These are phyloP conservation scores for Tachina fera DNA, from an alignment of 2,888 invertebrate species.

Conservation along the genomic window DNA sequence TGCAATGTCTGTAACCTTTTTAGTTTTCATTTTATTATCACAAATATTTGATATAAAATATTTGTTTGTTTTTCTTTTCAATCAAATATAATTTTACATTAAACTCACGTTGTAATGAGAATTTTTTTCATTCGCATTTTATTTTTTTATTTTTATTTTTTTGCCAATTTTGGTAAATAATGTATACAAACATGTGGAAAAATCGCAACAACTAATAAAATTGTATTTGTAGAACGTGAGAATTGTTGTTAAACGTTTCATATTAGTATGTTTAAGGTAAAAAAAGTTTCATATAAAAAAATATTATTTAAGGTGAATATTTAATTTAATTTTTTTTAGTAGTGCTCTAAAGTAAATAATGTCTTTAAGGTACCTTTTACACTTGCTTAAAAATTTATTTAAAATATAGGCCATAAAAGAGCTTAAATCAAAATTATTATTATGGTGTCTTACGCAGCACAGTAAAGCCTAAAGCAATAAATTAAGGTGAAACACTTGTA, in stretches of 20 bases:
- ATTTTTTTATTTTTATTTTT: no score
- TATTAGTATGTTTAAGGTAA: constrained; percentile 4
- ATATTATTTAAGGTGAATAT: no score
- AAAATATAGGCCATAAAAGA: no score
- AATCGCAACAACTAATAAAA: constrained; percentile 42
- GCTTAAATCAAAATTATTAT: no score
- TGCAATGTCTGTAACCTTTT: constrained; percentile 53
- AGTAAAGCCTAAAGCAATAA: no score
- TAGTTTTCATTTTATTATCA: constrained; percentile 45
- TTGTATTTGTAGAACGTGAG: constrained; percentile 65
- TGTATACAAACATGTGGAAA: not conserved
- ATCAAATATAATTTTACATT: constrained; percentile 8
- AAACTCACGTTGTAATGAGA: constrained; percentile 50
- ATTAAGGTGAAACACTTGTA: no score
- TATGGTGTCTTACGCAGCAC: no score
- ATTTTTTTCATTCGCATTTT: constrained; percentile 33
- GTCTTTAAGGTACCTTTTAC: no score
- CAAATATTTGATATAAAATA: constrained; percentile 45
- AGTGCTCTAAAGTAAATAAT: not conserved
- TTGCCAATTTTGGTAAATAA: constrained; percentile 55
- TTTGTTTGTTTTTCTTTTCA: not conserved
- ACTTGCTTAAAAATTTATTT: no score
- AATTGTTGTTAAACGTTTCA: constrained; percentile 38
- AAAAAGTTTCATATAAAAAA: not conserved
- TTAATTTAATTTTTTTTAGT: no score